Base-by-base conservation (phyloP, 2,797 vertebrate species). In the Iguana delicatissima region DNA sequence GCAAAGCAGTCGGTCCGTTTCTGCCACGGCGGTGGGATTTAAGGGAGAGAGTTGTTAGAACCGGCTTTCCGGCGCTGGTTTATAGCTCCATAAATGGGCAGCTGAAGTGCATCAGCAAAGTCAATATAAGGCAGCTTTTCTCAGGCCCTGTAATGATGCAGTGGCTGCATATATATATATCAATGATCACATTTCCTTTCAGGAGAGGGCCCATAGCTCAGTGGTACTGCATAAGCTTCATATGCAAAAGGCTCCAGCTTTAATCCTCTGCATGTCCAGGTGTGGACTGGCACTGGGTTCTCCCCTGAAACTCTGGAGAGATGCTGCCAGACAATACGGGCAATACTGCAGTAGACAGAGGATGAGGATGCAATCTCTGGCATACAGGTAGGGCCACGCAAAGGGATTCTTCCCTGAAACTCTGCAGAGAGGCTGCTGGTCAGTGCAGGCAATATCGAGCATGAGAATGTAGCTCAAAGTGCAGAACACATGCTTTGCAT, bases 91-190 rank as follows among this genome's bases (percentile, higher is more conserved):
- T 35, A 67, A 77, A 24, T 0, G 3, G 85, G 80, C 22, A 0
- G 7, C 0, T 77, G 91, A 72, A 91, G n/a, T 76, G 90, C 0
- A 0, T 20, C 14, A 14, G 26, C 52, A 1, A 55, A n/a, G 50
- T n/a, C 50, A 3, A 16, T 80, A 16, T 20, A 32, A n/a, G 6
- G 50, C 7, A 4, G n/a, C 13, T 32, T 12, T 52, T 29, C 16
- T 32, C 50, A 14, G 42, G 3, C 29, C 50, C 22, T 16, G 79
- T 55, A 52, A 79, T 14, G 46, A 16, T 26, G 24, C 1, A 42
- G 10, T 0, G 24, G 46, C 8, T 9, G 64, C 2, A 26, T 69
- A 12, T 29, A 29, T 69, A 14, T 22, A 4, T 62, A 6, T 62
- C 67, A 2, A 29, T 29, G 1, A 38, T 22, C 9, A 35, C 72